Evolutionary conservation across 2,888 invertebrate species (phyloP), one percentile per base, ranked within the genome.

Genomic region (Drosophila tanythrix): DNA sequence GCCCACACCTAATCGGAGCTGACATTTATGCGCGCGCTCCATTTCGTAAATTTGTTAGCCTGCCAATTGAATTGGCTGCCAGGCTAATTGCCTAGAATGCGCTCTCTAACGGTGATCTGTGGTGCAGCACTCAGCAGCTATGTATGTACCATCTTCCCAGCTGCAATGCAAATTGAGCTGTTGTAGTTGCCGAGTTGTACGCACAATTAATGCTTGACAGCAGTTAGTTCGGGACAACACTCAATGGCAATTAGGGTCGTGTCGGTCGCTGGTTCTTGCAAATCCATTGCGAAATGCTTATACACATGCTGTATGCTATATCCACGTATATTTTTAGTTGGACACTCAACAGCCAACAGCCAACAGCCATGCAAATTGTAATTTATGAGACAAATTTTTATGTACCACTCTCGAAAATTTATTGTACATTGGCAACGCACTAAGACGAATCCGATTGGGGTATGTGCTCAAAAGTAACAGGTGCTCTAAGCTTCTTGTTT

Each of bases 321-420:
- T 61, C 21, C 36, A 58, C 48, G 89, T 86, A 71, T 67, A 81
- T 70, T 66, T 65, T 62, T 58, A 69, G 88, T 50, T 70, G 66
- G 79, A 82, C 88, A 72, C 60, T 25, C 82, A 72, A 75, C 81
- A 80, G 68, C 21, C 82, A 72, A 75, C 81, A 80, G 68, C 21
- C 82, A 72, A 74, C 78, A 83, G 74, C 61, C 64, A 83, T 76
- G 88, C 90, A 90, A 87, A 87, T 87, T 87, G 91, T 87, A 82
- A 87, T 87, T 87, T 87, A 87, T 90, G 91, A 88, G 91, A 88
- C 90, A 87, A 87, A 87, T 90, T 90, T 84, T 82, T 80, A 85
- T 90, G 90, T 74, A 85, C 86, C 85, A 70, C 70, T 69, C 57
- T 70, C 38, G 60, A 48, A 85, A 83, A 89, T 89, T 90, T 87